Base-by-base conservation (phyloP, 2,888 invertebrate genomes). In the Drosophila hamatofila region DNA sequence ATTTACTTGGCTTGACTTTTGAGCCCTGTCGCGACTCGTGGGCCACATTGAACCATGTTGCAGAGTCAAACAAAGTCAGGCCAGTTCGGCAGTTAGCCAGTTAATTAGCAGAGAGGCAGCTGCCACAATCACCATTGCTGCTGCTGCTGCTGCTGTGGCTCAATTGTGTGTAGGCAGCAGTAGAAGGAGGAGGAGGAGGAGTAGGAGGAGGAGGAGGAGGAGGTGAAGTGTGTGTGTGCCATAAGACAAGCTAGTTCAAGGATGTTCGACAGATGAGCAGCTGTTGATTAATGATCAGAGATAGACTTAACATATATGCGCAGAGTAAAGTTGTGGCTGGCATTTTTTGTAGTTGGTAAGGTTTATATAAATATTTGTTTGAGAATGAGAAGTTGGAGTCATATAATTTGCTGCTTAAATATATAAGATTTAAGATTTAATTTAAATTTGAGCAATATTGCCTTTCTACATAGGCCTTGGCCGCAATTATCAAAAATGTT, bases 101-200 rank as follows among this genome's bases (percentile, higher is more conserved):
- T 84, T 84, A 88, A 84, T 84, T 88, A 84, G 87, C 74, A 72
- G 78, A 54, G 75, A 54, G 61, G 42, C 68, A 68, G 57, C 62
- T 64, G 52, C 25, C 39, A 56, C 51, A 51, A 18, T 27, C 25
- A 25, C 8, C 9, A n/a, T n/a, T 9, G 30, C 27, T 9, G 30
- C 30, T 25, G 25, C 14, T 2, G 25, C 16, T 16, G 30, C 9
- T 44, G 23, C 30, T 30, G 59, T 27, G 39, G 52, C 39, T 39
- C 80, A 78, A 52, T 80, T 84, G 82, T 76, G 80, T 72, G 70
- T 77, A 56, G 75, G 68, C 67, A 30, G 33, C 60, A 30, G n/a
- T n/a, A n/a, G n/a, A n/a, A n/a, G n/a, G n/a, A 9, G 6, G 30
- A 9, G 30, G 8, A 9, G 30, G 27, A 27, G 27, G 30, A 30